Evolutionary conservation across 2,797 vertebrate genomes (phyloP).

Genomic region (Apogon talboti): DNA sequence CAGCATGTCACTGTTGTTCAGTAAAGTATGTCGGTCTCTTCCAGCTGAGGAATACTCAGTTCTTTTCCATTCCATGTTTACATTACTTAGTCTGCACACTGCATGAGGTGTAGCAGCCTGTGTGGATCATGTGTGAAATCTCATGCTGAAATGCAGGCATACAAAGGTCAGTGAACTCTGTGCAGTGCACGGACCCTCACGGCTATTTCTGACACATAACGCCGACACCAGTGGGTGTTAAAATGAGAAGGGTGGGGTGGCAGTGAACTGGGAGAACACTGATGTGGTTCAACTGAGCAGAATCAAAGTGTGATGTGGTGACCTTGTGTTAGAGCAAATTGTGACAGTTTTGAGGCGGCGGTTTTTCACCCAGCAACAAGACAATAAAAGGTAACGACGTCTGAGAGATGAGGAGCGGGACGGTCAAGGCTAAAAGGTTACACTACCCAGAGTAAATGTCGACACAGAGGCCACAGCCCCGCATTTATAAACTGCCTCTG

Average conservation of each 20-base stretch:
- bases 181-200: slow-evolving; percentile 6
- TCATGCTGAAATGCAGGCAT: slow-evolving; percentile 14
- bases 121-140: slow-evolving; percentile 26
- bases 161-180: slow-evolving; percentile 37
- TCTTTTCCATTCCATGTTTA: not conserved
- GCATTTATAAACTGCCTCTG: not conserved
- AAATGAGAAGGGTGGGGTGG: slow-evolving; percentile 32
- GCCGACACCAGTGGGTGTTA: slow-evolving; percentile 24
- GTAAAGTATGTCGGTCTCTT: not conserved
- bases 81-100: not conserved
- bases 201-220: slow-evolving; percentile 65
- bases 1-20: not conserved
- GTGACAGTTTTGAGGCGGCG: slow-evolving; percentile 7
- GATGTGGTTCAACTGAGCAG: slow-evolving; percentile 22
- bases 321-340: slow-evolving; percentile 39
- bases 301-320: slow-evolving; percentile 18
- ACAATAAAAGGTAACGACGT: slow-evolving; percentile 13
- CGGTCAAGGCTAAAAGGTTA: not conserved
- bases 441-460: not conserved
- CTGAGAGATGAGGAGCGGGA: slow-evolving; percentile 15
- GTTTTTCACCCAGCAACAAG: slow-evolving; percentile 23
- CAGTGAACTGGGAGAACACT: slow-evolving; percentile 11
- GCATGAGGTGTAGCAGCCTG: not conserved
- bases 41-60: not conserved
- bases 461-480: not conserved